Conservation (phyloP, 2,888 invertebrate genomes). For the Tipula confusa region DNA sequence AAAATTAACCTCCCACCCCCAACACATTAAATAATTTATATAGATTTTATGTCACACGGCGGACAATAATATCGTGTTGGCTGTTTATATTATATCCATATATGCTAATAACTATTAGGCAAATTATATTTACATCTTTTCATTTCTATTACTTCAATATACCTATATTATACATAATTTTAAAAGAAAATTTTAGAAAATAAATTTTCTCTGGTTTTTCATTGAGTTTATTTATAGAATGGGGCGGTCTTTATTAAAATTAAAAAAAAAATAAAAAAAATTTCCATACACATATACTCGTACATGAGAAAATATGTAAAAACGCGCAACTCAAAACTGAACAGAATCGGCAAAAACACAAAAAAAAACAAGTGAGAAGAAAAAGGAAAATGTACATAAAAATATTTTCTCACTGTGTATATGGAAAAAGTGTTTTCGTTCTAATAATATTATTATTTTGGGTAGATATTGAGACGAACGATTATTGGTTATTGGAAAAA, state of each 20-base stretch:
- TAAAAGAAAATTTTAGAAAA: not conserved
- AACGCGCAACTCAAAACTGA: constrained; percentile 20
- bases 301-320: constrained; percentile 16
- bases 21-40: not conserved
- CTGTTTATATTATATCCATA: not conserved
- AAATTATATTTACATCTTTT: not conserved
- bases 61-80: not conserved
- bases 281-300: not conserved
- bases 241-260: constrained; percentile 25
- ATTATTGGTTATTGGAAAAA: constrained; percentile 25
- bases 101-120: not conserved
- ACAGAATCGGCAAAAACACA: not conserved
- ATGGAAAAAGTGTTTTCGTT: not conserved
- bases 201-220: constrained; percentile 1
- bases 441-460: not conserved
- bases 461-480: not conserved
- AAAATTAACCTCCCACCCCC: not conserved
- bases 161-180: no score
- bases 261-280: not conserved
- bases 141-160: no score
- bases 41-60: not conserved
- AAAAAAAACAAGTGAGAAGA: not conserved
- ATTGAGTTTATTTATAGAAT: constrained; percentile 3
- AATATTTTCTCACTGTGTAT: not conserved
- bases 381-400: constrained; percentile 25